A percentile compares a stretch with the other conserved stretches of the same genome.
Conservation (phyloP, 2,797 vertebrate species). For the Hirundo rustica region DNA sequence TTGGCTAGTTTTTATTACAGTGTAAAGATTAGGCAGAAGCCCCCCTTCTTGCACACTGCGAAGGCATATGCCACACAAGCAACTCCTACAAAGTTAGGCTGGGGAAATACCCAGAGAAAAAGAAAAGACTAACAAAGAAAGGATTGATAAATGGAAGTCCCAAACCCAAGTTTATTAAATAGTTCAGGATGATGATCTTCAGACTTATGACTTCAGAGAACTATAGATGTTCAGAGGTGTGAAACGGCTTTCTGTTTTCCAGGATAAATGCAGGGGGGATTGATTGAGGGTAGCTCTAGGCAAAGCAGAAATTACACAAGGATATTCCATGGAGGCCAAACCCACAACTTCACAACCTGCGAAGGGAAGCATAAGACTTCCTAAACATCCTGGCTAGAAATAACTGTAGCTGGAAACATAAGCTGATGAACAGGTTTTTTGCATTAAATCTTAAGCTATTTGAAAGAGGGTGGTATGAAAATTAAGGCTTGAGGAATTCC, state of each 20-base stretch:
- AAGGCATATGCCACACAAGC: not conserved
- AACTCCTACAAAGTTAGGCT: not conserved
- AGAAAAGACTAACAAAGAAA: not conserved
- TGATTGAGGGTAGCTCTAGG: not conserved
- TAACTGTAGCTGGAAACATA: slow-evolving; percentile 40
- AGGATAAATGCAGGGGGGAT: not conserved
- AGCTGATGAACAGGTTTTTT: slow-evolving; percentile 56
- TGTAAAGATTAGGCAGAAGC: not conserved
- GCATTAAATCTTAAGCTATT: slow-evolving; percentile 59
- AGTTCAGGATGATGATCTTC: not conserved
- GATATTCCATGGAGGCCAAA: slow-evolving; percentile 20
- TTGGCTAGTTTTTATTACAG: not conserved
- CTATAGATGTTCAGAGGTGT: not conserved
- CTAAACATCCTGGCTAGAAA: slow-evolving; percentile 38
- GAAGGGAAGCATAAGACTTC: slow-evolving; percentile 7
- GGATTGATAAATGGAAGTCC: not conserved
- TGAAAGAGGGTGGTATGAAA: slow-evolving; percentile 31
- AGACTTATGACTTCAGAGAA: not conserved
- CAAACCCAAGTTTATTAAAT: not conserved
- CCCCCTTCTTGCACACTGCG: not conserved
- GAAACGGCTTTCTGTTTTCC: not conserved
- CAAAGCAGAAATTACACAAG: not conserved
- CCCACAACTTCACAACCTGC: slow-evolving; percentile 35
- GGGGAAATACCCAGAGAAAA: not conserved
- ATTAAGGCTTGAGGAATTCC: slow-evolving; percentile 49